Evolutionary conservation across 2,888 invertebrate genomes (phyloP).

Genomic region (Thalpophila matura): DNA sequence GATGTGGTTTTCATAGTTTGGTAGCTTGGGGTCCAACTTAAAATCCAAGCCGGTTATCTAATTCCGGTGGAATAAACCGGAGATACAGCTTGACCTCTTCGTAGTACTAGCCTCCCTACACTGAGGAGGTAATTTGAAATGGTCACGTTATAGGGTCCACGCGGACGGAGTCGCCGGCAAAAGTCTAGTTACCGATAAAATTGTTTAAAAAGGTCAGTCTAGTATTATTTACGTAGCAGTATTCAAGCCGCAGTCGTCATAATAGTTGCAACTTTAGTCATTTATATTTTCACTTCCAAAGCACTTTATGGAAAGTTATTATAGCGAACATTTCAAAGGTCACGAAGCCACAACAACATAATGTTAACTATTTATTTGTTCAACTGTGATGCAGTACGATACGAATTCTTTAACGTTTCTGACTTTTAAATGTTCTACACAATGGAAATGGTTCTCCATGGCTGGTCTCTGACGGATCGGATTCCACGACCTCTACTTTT

Average conservation of each 20-base stretch:
- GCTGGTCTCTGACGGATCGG: constrained; percentile 5
- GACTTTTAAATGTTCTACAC: constrained; percentile 2
- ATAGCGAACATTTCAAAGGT: constrained; percentile 30
- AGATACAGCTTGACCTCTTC: too few relatives aligned
- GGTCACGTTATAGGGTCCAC: too few relatives aligned
- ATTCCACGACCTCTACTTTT: constrained; percentile 16
- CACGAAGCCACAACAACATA: constrained; percentile 8
- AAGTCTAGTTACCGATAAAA: too few relatives aligned
- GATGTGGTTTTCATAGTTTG: too few relatives aligned
- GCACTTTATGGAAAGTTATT: constrained; percentile 25
- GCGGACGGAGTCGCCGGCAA: too few relatives aligned
- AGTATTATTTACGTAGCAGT: too few relatives aligned
- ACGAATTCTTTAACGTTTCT: background rate
- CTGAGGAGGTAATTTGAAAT: too few relatives aligned
- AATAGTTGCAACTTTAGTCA: constrained; percentile 15
- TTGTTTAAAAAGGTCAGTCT: too few relatives aligned
- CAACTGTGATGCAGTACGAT: constrained; percentile 1
- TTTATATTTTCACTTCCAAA: constrained; percentile 9
- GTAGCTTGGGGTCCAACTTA: too few relatives aligned
- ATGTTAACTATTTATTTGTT: constrained; percentile 12
- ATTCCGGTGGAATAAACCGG: too few relatives aligned
- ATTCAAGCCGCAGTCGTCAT: background rate
- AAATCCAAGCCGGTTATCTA: too few relatives aligned
- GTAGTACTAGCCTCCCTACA: too few relatives aligned
- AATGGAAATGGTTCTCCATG: constrained; percentile 9